Conservation (phyloP, 1,140 invertebrate species). For the Wasmannia auropunctata region DNA sequence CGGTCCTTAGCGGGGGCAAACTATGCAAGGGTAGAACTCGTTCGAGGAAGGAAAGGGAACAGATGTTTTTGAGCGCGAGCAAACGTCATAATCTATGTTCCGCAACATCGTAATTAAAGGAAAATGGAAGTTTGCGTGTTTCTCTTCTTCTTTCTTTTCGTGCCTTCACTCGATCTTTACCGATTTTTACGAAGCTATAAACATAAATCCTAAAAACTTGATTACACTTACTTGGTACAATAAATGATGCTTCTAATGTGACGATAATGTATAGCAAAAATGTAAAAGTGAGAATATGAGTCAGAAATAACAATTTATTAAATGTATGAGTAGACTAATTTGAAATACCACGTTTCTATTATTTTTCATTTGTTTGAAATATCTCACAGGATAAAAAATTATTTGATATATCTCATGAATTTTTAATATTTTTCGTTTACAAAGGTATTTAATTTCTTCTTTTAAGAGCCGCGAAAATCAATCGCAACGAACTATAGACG, state of each 20-base stretch:
- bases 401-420: background rate
- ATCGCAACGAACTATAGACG: background rate
- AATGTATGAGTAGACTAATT: background rate
- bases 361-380: background rate
- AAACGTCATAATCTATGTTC: constrained; percentile 85
- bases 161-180: background rate
- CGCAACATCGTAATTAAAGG: constrained; percentile 85
- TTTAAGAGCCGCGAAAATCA: background rate
- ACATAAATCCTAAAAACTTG: background rate
- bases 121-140: constrained; percentile 77
- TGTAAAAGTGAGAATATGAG: background rate
- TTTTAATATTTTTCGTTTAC: background rate
- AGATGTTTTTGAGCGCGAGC: constrained; percentile 85
- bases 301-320: background rate
- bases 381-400: background rate
- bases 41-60: constrained; percentile 80
- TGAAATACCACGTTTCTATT: background rate
- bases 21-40: constrained; percentile 74
- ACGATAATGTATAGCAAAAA: background rate
- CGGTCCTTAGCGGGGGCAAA: constrained; percentile 74
- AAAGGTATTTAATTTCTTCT: background rate
- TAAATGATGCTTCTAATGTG: background rate
- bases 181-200: background rate
- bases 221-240: background rate
- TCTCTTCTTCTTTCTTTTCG: background rate